phyloP scores from a whole-genome alignment of 2,797 vertebrate species.

The Leptoclinus maculatus region DNA sequence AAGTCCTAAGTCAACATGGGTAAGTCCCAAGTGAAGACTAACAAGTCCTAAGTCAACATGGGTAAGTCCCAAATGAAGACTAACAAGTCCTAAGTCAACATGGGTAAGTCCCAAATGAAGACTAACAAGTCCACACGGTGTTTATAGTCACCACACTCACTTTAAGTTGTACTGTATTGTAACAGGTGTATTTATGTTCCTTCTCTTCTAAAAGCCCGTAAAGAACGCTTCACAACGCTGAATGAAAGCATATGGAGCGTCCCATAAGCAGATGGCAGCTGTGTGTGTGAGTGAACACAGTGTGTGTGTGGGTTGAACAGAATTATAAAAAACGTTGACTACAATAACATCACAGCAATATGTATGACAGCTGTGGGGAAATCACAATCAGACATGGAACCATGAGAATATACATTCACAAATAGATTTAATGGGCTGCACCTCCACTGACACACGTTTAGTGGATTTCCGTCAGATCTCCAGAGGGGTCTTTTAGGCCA shows the following conservation, averaged over 20 bases:
- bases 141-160: too few relatives aligned
- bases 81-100: too few relatives aligned
- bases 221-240: constrained; percentile 1
- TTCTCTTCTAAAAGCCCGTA: background rate
- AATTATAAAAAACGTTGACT: constrained; percentile 30
- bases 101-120: background rate
- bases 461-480: background rate
- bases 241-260: constrained; percentile 16
- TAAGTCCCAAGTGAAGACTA: too few relatives aligned
- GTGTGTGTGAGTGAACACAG: background rate
- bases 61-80: background rate
- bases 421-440: constrained; percentile 14
- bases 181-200: background rate
- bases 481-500: background rate
- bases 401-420: constrained; percentile 5
- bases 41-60: too few relatives aligned
- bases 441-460: background rate
- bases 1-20: too few relatives aligned
- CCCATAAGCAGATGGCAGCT: constrained; percentile 9
- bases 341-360: constrained; percentile 11
- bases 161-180: too few relatives aligned
- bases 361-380: constrained; percentile 28
- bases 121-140: background rate
- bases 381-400: background rate
- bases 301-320: background rate